Base-by-base conservation (phyloP, 2,113 vertebrate species). In the Cebidichthys violaceus region DNA sequence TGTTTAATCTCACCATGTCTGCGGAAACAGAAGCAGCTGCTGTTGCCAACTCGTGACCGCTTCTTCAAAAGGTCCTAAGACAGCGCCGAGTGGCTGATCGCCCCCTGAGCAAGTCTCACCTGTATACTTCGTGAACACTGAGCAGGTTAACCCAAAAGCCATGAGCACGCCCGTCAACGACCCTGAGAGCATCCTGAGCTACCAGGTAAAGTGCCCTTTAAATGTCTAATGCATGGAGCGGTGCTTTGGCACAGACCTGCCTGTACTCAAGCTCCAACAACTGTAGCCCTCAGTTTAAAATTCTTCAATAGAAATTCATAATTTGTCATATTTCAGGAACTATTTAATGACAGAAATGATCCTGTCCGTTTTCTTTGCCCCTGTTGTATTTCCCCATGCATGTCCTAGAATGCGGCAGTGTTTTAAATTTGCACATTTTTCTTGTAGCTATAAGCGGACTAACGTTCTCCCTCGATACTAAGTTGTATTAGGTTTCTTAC, bases 151-250 rank as follows among this genome's bases (percentile, higher is more conserved):
- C 64, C 33, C 83, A 24, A 69, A 82, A 62, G 41, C 79, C 80
- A 65, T 55, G 64, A 91, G 87, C 87, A 96, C 96, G 96, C 95
- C 95, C 14, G 94, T 90, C 89, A 95, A 75, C 84, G 96, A 97
- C 85, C 90, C 96, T 39, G 95, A 96, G 69, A 93, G 95, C 82
- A 95, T 96, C 60, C 94, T 97, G 86, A 93, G 96, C 93, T 97
- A 96, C 89, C 96, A 97, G 97, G 97, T 97, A 95, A 79, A 79
- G 84, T 74, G 54, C 13, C 4, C 37, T 77, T 86, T 85, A 31
- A 54, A n/a, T 64, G 35, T 78, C 3, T 54, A 13, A 27, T 76
- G 11, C 64, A 55, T 43, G 59, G 60, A 24, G 57, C 37, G 57
- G 22, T 66, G 67, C 67, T 78, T 77, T 60, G 61, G 33, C 66